These are phyloP conservation scores for Pseudocheirus occidentalis DNA, from an alignment of 2,797 vertebrate genomes.

Conservation along the genomic window DNA sequence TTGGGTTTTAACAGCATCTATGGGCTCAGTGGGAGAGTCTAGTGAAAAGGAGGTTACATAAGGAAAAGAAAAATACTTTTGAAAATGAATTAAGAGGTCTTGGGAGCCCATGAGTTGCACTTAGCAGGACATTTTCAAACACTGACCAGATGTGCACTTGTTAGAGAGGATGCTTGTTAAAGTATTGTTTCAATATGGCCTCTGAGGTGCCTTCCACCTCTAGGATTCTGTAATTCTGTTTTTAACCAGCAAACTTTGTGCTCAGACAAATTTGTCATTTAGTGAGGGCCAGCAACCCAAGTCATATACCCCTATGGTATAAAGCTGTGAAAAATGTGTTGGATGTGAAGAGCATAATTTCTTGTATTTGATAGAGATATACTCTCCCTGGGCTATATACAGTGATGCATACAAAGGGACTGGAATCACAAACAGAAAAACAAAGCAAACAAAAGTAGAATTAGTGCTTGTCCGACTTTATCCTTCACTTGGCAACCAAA, in stretches of 20 bases:
- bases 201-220: neutral
- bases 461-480: conserved; percentile 2
- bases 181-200: neutral
- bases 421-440: neutral
- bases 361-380: neutral
- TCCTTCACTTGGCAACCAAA: conserved; percentile 5
- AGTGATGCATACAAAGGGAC: neutral
- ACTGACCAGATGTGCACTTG: neutral
- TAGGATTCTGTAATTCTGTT: neutral
- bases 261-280: neutral
- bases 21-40: too few relatives aligned
- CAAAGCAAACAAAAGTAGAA: neutral
- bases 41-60: neutral
- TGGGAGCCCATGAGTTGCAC: neutral
- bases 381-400: neutral
- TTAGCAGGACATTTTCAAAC: neutral
- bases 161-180: neutral
- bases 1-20: neutral
- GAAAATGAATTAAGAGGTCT: neutral
- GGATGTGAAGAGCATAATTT: neutral
- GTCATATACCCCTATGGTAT: neutral
- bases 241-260: neutral
- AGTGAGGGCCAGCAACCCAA: neutral
- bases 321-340: neutral
- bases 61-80: neutral